Evolutionary conservation across 2,888 invertebrate genomes (phyloP), one percentile per base, ranked within the genome.

Genomic region (Nephrotoma guestfalica): DNA sequence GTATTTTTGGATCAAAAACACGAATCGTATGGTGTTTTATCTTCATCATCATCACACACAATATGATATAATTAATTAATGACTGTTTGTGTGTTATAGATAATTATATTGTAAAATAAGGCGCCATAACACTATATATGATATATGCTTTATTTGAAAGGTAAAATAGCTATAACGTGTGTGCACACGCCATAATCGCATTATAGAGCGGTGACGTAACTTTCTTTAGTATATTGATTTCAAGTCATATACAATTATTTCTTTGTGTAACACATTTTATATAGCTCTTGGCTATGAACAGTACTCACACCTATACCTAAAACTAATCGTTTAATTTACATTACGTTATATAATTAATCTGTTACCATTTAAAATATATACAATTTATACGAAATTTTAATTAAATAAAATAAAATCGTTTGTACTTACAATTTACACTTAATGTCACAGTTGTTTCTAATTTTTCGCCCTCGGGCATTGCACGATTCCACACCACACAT

Each of bases 401-500:
- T 71, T 71, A 9, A 30, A 71, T 71, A 18, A 6, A 30, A 30
- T 51, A 41, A 15, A 71, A 71, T 3, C 15, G 4, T 45, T 47
- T 86, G 2, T 90, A 96, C 96, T 96, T 92, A 97, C 97, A 98
- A 92, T 97, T 97, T 88, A 98, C 97, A 91, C 95, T 96, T 87
- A 98, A 93, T 41, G 95, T 94, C 88, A 97, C 95, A 13, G 94
- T 94, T 15, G 96, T 94, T 89, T 96, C 96, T 88, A 97, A 92
- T 88, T 96, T 96, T 87, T 95, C 94, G 83, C 95, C 96, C 87
- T 96, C 95, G 0, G 95, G 93, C 94, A 98, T 95, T 88, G 97
- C 98, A 85, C 97, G 93, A 92, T 98, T 98, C 93, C 96, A 95
- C 86, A 98, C 97, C 88, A 96, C 95, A 91, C 98, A 98, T 87